Conservation (phyloP, 1,140 invertebrate genomes). For the Sarcophaga peregrina region DNA sequence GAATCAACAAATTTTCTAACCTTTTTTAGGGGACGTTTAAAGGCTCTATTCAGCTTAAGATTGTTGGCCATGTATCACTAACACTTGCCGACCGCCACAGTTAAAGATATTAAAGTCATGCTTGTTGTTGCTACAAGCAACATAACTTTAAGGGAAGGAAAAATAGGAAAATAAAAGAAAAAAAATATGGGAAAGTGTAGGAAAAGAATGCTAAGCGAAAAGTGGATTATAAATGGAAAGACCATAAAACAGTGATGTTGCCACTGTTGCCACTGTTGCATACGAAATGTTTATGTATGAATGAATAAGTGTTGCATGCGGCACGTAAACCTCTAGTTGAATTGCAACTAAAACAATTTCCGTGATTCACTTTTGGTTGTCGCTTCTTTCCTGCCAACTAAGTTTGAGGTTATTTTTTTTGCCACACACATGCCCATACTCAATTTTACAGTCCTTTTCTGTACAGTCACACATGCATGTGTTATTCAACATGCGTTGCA, state of each 20-base stretch:
- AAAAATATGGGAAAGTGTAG: neutral
- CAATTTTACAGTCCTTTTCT: neutral
- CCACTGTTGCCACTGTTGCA: neutral
- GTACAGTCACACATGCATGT: neutral
- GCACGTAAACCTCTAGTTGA: constrained; percentile 26
- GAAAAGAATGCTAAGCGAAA: no score
- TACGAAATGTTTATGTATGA: neutral
- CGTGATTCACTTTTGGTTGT: constrained; percentile 21
- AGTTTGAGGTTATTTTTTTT: neutral
- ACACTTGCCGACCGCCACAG: no score
- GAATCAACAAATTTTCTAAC: no score
- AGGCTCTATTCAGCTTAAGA: no score
- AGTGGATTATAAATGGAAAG: neutral
- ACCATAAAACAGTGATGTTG: neutral
- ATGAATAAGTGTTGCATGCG: constrained; percentile 1
- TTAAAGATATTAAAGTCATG: no score
- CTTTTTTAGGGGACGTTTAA: no score
- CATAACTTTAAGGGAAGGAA: no score
- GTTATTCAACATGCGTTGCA: no score
- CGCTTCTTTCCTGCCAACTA: constrained; percentile 25
- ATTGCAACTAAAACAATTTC: constrained; percentile 22
- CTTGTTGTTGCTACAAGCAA: no score
- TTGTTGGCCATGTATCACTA: no score
- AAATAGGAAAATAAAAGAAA: neutral
- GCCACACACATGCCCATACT: neutral